Conservation (phyloP, 2,888 invertebrate genomes). For the Rhingia rostrata region DNA sequence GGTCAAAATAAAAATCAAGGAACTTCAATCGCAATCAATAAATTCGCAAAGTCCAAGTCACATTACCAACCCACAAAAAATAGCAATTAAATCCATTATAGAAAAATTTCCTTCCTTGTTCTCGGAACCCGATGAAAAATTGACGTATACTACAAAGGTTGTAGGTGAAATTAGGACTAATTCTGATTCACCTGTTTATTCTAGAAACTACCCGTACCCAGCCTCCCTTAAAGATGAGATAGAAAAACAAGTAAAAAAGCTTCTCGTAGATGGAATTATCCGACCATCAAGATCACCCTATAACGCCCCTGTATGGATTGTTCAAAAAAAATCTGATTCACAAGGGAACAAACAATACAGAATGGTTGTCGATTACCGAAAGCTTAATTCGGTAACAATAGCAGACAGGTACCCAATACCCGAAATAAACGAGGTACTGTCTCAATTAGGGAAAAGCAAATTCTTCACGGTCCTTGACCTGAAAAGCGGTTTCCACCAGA, state of each 20-base stretch:
- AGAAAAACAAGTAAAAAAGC: conserved; percentile 28
- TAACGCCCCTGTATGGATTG: conserved; percentile 50
- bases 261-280: conserved; percentile 34
- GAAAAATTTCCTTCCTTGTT: conserved; percentile 21
- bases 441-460: conserved; percentile 37
- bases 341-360: background rate
- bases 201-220: conserved; percentile 48
- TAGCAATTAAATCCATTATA: background rate
- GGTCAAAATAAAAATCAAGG: conserved; percentile 16
- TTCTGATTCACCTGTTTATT: conserved; percentile 40
- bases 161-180: conserved; percentile 45
- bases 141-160: conserved; percentile 17
- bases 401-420: conserved; percentile 38
- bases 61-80: background rate
- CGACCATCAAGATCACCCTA: conserved; percentile 42
- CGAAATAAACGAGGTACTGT: conserved; percentile 20
- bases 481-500: conserved; percentile 49
- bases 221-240: conserved; percentile 31
- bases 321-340: conserved; percentile 20
- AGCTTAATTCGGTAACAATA: conserved; percentile 42
- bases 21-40: conserved; percentile 4
- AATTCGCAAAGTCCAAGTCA: background rate
- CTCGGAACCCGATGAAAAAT: conserved; percentile 35
- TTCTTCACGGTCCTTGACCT: conserved; percentile 28
- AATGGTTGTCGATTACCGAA: background rate